Conservation (phyloP, 2,797 vertebrate species). For the Acrossocheilus wenchowensis region DNA sequence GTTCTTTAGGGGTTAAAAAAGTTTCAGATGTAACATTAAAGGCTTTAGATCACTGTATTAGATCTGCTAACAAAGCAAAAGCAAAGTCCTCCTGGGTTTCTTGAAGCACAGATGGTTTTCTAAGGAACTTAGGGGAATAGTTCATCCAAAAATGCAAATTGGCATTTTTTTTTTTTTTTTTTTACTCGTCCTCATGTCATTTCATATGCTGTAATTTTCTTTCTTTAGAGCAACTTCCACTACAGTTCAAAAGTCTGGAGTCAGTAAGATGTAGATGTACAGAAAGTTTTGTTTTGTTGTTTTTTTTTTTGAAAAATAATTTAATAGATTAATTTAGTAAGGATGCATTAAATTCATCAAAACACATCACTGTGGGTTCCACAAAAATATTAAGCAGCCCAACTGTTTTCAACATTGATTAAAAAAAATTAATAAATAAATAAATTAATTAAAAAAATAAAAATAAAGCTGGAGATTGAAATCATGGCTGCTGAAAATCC, state of each 20-base stretch:
- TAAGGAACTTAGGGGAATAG: not conserved
- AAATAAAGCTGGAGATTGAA: not conserved
- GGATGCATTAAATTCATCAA: not conserved
- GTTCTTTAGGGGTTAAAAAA: not conserved
- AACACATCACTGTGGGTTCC: not conserved
- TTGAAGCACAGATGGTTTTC: constrained; percentile 5
- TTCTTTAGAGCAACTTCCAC: not conserved
- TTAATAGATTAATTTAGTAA: not conserved
- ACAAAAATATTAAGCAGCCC: not conserved
- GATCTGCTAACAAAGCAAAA: not conserved
- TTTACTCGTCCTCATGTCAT: not conserved
- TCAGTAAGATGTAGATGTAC: not conserved
- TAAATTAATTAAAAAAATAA: too few relatives aligned
- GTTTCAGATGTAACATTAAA: not conserved
- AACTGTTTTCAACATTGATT: not conserved
- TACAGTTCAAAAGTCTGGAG: not conserved
- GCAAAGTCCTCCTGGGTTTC: not conserved
- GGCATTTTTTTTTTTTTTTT: not conserved
- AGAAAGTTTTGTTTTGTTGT: not conserved
- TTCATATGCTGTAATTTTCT: not conserved
- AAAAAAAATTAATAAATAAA: not conserved
- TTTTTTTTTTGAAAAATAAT: not conserved
- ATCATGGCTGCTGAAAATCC: not conserved
- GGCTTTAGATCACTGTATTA: not conserved
- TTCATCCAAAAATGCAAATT: not conserved